Base-by-base conservation (phyloP, 2,113 vertebrate species). In the Callochromis pleurospilus region DNA sequence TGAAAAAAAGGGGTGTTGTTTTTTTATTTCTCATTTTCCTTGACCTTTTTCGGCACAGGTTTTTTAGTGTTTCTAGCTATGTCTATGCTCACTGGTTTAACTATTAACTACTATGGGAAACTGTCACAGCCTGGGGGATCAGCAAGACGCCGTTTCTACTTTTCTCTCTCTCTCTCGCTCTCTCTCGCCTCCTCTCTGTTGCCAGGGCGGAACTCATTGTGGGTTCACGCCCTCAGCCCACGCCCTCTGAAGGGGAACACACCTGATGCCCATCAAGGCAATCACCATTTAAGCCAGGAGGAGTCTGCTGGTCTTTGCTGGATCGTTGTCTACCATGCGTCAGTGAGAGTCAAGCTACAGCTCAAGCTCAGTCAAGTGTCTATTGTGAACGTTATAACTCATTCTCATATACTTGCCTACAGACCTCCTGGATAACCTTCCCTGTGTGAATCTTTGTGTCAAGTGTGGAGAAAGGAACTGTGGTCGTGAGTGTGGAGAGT, bases 1-100 rank as follows among this genome's bases (percentile, higher is more conserved):
- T 9, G 8, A 17, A 55, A 62, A 38, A 38, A 65, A n/a, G 2
- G 26, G 14, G 7, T 31, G 26, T 15, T 13, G 36, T 40, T 31
- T 55, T 60, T 54, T 17, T 45, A 8, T 68, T 62, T 7, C 17
- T 36, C 6, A 80, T 4, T 17, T 73, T 60, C 56, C 6, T 45
- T 47, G 6, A 55, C n/a, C 6, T 11, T 65, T 60, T 24, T 53
- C 5, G 58, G 8, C 11, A 2, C 88, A 96, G 95, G 94, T 90
- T 94, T 96, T 80, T 96, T 96, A 86, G 95, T 96, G 47, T 95
- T 96, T 85, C 91, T 96, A 84, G 93, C 95, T 2, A 96, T 96
- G 96, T 92, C 95, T 5, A 93, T 95, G 85, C 96, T 96, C 91
- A 96, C 95, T 10, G 95, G 93, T 9, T 93, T 96, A 70, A 96